Evolutionary conservation across 2,888 invertebrate genomes (phyloP), one percentile per base, ranked within the genome.

Genomic region (Malachius bipustulatus): DNA sequence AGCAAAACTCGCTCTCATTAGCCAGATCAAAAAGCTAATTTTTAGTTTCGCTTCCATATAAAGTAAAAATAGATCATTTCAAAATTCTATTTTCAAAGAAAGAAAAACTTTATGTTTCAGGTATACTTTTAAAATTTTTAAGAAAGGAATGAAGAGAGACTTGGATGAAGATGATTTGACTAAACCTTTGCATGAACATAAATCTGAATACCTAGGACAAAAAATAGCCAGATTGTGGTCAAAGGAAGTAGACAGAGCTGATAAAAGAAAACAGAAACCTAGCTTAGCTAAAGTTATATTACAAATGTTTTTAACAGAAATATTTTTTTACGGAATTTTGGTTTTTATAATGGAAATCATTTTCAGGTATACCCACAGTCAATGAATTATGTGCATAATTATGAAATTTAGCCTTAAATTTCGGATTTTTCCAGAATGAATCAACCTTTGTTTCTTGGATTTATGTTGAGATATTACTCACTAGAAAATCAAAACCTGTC

Each of bases 201-300:
- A 65, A 38, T 74, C 76, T 0, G 64, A 66, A 34, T 51, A 45
- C 40, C 63, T 75, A 26, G 75, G 75, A 11, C 63, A 68, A 27
- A 63, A 62, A 48, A 59, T 75, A 16, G 69, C 73, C 57, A 65
- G 71, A 45, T 64, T 66, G 51, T 75, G 75, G 75, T 51, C 69
- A 27, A 62, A 64, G 40, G 72, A 77, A 58, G 46, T 67, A 19
- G 56, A 65, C 31, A 56, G 54, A 36, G 60, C 65, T 2, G 47
- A 47, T 4, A 45, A 44, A 16, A 50, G 57, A n/a, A 62, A 66
- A 27, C 60, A 64, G 36, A 49, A 66, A 14, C 77, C 79, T 0
- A 76, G 73, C 30, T 55, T 80, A 46, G 56, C 67, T 49, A 68
- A 60, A 45, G 73, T 71, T 1, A 45, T 80, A 14, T 41, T 64